Evolutionary conservation across 2,888 invertebrate genomes (phyloP).

Genomic region (Thymelicus acteon): DNA sequence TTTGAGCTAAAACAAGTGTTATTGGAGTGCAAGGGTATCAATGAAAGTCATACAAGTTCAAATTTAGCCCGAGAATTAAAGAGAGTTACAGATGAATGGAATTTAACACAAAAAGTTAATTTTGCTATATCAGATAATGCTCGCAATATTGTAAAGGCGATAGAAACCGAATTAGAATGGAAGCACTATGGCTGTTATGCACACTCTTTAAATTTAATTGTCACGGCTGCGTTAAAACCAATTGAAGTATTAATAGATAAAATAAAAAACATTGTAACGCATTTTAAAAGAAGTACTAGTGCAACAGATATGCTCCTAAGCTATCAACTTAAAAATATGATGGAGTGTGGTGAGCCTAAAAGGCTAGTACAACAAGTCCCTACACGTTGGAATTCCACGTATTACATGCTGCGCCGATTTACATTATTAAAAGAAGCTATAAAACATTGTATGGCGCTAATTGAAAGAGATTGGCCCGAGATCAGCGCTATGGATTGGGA

Average conservation of each 20-base stretch:
- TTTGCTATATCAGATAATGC: constrained; percentile 16
- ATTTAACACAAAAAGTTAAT: background rate
- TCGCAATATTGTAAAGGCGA: background rate
- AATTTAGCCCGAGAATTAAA: background rate
- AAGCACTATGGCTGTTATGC: constrained; percentile 47
- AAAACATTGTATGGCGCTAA: constrained; percentile 8
- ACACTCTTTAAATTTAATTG: constrained; percentile 46
- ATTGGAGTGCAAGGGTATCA: background rate
- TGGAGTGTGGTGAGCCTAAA: constrained; percentile 7
- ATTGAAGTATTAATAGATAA: constrained; percentile 27
- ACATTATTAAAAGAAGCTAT: constrained; percentile 33
- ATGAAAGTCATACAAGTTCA: background rate
- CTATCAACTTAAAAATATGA: background rate
- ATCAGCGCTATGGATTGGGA: constrained; percentile 19
- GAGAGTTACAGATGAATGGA: constrained; percentile 18
- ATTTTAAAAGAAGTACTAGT: constrained; percentile 8
- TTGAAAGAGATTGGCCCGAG: constrained; percentile 21
- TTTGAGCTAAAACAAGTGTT: constrained; percentile 3
- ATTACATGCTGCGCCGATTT: constrained; percentile 38
- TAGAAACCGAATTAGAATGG: constrained; percentile 31
- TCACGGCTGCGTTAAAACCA: constrained; percentile 39
- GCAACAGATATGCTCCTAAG: background rate
- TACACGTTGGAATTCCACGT: constrained; percentile 38
- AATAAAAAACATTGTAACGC: constrained; percentile 31
- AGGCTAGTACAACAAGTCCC: constrained; percentile 15